Percentiles rank a stretch among this genome's conserved stretches.
Evolutionary conservation across 64 coral and sea anemone genomes (phyloP).

Genomic region (Acropora tenuis): DNA sequence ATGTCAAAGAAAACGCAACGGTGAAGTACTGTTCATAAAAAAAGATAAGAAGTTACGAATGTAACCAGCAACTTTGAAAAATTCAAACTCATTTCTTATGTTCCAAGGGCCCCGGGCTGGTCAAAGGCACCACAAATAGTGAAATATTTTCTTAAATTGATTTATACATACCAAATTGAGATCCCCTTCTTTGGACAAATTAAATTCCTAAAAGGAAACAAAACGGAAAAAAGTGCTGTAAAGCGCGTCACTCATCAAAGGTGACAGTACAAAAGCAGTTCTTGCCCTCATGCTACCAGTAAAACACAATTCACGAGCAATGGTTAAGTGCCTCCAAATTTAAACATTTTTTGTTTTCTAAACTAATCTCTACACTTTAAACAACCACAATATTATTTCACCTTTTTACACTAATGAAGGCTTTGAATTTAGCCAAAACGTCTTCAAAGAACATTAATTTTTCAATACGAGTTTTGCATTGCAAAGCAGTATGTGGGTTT

Average conservation of each 20-base stretch:
- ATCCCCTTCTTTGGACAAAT: slow-evolving; percentile 6
- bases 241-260: not conserved
- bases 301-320: no score
- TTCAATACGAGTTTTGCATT: no score
- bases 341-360: no score
- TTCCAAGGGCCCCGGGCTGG: not conserved
- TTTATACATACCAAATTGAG: slow-evolving; percentile 31
- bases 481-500: no score
- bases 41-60: not conserved
- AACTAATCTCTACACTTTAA: no score
- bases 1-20: slow-evolving; percentile 29
- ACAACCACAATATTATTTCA: no score
- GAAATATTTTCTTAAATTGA: not conserved
- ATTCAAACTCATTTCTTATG: not conserved
- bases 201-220: not conserved
- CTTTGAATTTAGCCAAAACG: no score
- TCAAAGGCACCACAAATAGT: not conserved
- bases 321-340: no score
- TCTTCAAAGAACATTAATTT: no score
- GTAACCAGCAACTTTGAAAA: not conserved
- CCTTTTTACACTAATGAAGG: no score
- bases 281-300: no score
- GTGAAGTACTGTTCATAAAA: slow-evolving; percentile 46
- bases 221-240: not conserved
- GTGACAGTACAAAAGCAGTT: not conserved